phyloP scores from a whole-genome alignment of 2,113 vertebrate species.

The Chaetorhynchus papuensis region DNA sequence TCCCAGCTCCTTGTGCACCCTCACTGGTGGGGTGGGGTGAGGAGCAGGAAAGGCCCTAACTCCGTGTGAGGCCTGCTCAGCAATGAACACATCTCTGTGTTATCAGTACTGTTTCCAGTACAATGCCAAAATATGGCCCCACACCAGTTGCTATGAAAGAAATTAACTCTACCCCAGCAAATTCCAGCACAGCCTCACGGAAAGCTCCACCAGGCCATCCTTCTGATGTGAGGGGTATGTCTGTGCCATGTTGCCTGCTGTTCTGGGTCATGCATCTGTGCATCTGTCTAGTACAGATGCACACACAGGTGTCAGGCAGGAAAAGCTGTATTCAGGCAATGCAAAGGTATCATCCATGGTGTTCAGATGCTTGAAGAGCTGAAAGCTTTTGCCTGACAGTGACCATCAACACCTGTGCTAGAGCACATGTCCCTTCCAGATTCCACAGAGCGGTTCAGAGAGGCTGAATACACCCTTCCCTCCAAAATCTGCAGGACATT shows the following conservation, averaged over 20 bases:
- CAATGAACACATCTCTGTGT: background rate
- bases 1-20: background rate
- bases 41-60: background rate
- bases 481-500: background rate
- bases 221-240: background rate
- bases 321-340: background rate
- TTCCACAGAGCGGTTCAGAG: background rate
- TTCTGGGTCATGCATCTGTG: background rate
- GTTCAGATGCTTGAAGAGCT: background rate
- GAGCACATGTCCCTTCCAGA: rapidly evolving
- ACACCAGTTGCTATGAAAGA: background rate
- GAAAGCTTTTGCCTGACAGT: background rate
- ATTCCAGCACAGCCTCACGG: background rate
- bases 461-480: background rate
- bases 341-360: rapidly evolving
- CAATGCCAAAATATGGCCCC: background rate
- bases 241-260: rapidly evolving
- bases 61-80: background rate
- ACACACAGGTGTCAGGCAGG: no score
- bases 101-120: background rate
- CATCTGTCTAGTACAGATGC: no score
- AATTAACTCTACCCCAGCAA: background rate
- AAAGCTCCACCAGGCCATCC: background rate
- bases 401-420: no score
- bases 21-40: background rate